phyloP scores from a whole-genome alignment of 2,797 vertebrate genomes.

The Pipistrellus pygmaeus region DNA sequence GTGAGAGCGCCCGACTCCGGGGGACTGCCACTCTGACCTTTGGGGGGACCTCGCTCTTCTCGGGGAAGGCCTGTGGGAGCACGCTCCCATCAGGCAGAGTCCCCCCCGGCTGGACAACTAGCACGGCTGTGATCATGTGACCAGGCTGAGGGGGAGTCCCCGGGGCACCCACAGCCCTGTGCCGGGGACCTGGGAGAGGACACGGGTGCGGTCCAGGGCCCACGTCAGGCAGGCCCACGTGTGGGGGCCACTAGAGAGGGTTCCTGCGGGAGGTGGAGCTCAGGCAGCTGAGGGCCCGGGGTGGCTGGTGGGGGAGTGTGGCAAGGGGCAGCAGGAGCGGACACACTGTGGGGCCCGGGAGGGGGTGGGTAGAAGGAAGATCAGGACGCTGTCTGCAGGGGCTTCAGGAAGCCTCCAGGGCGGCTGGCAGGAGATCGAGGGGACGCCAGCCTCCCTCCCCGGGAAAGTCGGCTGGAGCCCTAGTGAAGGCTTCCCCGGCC shows the following conservation, averaged over 20 bases:
- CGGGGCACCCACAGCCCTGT: too few relatives aligned
- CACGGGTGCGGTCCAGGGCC: not conserved
- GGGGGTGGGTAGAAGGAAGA: not conserved
- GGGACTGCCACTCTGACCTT: accelerated
- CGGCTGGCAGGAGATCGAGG: accelerated
- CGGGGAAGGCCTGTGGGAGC: not conserved
- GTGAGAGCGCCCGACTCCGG: not conserved
- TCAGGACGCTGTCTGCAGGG: too few relatives aligned
- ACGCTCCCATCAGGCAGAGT: accelerated
- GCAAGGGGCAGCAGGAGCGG: accelerated
- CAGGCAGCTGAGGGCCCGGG: accelerated
- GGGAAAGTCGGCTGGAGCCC: not conserved
- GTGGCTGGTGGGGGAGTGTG: accelerated
- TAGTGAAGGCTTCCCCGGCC: accelerated
- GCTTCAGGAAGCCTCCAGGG: accelerated
- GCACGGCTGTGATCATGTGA: accelerated
- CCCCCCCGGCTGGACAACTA: too few relatives aligned
- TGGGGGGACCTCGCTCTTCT: not conserved
- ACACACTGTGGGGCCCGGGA: too few relatives aligned
- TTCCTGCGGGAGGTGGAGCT: not conserved
- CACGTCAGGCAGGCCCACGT: accelerated
- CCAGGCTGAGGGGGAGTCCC: accelerated
- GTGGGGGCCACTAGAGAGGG: not conserved
- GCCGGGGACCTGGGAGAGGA: not conserved
- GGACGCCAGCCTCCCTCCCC: not conserved